These are phyloP conservation scores for Drosophila eohydei DNA, from an alignment of 2,888 invertebrate species.

Conservation along the genomic window DNA sequence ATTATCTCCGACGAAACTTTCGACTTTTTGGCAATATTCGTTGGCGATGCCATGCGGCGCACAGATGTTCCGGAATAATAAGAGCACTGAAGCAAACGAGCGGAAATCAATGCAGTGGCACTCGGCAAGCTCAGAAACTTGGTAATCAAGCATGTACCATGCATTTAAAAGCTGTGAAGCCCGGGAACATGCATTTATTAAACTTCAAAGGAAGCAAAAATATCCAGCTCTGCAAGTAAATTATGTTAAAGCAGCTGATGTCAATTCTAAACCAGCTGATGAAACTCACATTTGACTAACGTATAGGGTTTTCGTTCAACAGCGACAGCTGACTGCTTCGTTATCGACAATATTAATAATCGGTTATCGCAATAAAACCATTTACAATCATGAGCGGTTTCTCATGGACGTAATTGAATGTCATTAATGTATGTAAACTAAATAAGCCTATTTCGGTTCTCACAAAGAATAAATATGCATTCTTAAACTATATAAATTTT, in stretches of 20 bases:
- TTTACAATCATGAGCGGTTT: background rate
- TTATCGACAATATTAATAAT: background rate
- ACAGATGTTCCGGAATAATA: conserved; percentile 10
- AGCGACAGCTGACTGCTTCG: background rate
- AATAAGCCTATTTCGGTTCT: background rate
- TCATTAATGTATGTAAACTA: background rate
- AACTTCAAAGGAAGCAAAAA: background rate
- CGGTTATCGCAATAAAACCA: background rate
- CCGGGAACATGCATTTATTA: background rate
- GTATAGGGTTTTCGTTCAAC: background rate
- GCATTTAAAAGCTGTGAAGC: conserved; percentile 30
- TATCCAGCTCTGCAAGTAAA: background rate
- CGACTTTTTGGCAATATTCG: conserved; percentile 6
- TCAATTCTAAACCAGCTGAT: conserved; percentile 7
- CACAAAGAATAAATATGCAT: background rate
- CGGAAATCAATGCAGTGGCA: background rate
- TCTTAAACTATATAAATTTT: background rate
- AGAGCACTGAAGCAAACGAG: conserved; percentile 3
- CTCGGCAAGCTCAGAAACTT: conserved; percentile 13
- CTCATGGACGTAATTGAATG: background rate
- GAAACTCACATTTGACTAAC: background rate
- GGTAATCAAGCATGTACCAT: conserved; percentile 24
- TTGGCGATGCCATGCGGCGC: conserved; percentile 38
- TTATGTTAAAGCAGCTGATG: conserved; percentile 23
- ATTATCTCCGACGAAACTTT: conserved; percentile 42